These are phyloP conservation scores for Peromyscus aztecus DNA, from an alignment of 2,797 vertebrate species.

Conservation along the genomic window DNA sequence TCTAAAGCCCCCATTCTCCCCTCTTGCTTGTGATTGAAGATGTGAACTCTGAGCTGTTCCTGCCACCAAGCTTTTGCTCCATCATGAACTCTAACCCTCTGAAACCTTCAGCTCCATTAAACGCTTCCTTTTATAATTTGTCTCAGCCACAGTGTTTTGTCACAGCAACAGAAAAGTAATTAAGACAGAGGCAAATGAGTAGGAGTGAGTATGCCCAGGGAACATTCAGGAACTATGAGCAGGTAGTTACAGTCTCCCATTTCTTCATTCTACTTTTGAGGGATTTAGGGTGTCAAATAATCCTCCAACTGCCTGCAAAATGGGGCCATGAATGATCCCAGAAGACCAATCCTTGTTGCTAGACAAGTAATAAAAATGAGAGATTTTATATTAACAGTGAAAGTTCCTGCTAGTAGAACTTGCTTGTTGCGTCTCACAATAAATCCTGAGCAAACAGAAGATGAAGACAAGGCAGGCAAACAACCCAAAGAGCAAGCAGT, in stretches of 20 bases:
- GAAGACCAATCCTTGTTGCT: neutral
- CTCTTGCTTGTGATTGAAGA: neutral
- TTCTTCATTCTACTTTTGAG: neutral
- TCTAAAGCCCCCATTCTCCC: neutral
- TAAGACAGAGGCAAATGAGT: neutral
- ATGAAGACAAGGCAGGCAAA: neutral
- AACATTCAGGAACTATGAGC: neutral
- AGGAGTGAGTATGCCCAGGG: no score
- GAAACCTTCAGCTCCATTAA: neutral
- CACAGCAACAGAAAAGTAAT: neutral
- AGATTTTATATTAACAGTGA: neutral
- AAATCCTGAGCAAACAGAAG: neutral
- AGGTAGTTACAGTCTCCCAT: neutral
- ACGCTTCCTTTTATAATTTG: neutral
- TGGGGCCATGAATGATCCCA: no score
- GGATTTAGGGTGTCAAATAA: no score
- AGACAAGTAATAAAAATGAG: neutral
- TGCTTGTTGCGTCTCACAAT: neutral
- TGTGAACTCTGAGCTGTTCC: neutral
- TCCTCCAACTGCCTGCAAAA: neutral
- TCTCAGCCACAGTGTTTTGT: neutral
- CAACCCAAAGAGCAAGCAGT: neutral
- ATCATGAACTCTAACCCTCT: neutral
- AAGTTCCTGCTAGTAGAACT: no score
- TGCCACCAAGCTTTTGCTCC: neutral